Evolutionary conservation across 2,113 vertebrate genomes (phyloP).

Genomic region (Stictonetta naevosa): DNA sequence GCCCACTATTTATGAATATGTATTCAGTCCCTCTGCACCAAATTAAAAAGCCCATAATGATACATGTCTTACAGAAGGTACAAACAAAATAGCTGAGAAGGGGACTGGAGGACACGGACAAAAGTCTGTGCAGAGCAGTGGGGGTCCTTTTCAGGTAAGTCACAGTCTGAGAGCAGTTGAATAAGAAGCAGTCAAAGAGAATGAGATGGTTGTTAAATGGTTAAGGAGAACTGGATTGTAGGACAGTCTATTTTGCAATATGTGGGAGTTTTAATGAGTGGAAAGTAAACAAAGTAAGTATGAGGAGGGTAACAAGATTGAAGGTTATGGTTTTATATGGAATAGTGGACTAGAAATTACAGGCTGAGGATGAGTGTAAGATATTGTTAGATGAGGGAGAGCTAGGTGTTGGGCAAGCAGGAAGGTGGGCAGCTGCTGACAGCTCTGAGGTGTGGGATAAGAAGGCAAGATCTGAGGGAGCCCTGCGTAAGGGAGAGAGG

Average conservation of each 20-base stretch:
- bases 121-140: background rate
- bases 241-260: background rate
- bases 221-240: background rate
- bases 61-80: background rate
- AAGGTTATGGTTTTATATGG: constrained; percentile 55
- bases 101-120: background rate
- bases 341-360: constrained; percentile 20
- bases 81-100: background rate
- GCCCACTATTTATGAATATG: background rate
- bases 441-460: constrained; percentile 12
- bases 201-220: background rate
- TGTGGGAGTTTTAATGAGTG: constrained; percentile 53
- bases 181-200: background rate
- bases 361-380: constrained; percentile 36
- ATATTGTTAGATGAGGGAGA: constrained; percentile 8
- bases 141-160: background rate
- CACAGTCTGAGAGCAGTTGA: background rate
- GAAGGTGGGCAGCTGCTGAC: constrained; percentile 52
- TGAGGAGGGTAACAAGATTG: constrained; percentile 5
- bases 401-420: background rate
- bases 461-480: background rate
- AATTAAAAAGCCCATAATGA: background rate
- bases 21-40: background rate
- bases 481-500: background rate
- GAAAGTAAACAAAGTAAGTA: constrained; percentile 38